These are phyloP conservation scores for Mamestra brassicae DNA, from an alignment of 2,888 invertebrate species.

Conservation along the genomic window DNA sequence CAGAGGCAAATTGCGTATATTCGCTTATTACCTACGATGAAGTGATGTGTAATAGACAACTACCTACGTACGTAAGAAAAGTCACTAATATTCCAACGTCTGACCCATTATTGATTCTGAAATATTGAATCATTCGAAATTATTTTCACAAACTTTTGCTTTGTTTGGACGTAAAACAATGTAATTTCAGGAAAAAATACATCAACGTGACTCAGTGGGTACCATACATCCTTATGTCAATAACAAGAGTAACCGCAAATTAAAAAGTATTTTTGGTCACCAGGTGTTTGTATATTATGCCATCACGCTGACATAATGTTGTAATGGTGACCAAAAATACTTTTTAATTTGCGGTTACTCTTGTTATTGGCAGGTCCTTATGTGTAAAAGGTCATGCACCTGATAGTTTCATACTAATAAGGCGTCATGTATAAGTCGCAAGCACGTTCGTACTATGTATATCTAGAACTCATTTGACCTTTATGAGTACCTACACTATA, in stretches of 20 bases:
- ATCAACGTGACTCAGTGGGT: background rate
- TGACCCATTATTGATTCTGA: conserved; percentile 33
- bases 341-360: background rate
- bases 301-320: too few species aligned
- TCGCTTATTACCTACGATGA: conserved; percentile 29
- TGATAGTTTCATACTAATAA: background rate
- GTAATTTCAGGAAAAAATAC: conserved; percentile 34
- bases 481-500: conserved; percentile 1
- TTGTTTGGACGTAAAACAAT: conserved; percentile 47
- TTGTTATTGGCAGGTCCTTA: background rate
- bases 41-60: conserved; percentile 12
- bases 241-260: conserved; percentile 3
- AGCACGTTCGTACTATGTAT: background rate
- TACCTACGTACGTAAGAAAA: conserved; percentile 1
- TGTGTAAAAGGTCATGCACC: conserved; percentile 3
- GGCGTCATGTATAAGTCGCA: background rate
- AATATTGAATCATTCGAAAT: conserved; percentile 36
- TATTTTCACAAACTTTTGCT: conserved; percentile 37
- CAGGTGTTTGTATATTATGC: conserved; percentile 3
- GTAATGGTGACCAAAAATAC: background rate
- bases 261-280: background rate
- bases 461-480: conserved; percentile 7
- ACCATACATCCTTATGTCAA: background rate
- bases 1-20: conserved; percentile 44
- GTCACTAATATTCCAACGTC: conserved; percentile 3